These are phyloP conservation scores for Bilobella aurantiaca DNA, from an alignment of 1,140 invertebrate genomes.

Conservation along the genomic window DNA sequence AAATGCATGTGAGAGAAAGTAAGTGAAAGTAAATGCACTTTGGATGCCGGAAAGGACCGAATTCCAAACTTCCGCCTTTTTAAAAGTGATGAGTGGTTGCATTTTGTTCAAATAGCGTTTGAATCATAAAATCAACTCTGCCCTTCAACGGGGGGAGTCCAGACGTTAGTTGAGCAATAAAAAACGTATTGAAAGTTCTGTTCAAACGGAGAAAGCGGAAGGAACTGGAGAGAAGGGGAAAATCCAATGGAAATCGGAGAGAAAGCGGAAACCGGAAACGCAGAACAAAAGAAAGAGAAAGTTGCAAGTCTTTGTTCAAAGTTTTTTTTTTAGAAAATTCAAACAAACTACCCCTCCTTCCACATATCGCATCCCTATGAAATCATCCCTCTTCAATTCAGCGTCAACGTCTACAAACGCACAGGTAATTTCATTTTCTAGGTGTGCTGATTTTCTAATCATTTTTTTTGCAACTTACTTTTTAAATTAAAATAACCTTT, in stretches of 20 bases:
- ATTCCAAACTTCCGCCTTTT: background rate
- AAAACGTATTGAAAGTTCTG: too few relatives aligned
- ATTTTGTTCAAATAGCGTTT: too few relatives aligned
- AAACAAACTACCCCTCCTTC: too few relatives aligned
- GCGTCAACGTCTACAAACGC: too few relatives aligned
- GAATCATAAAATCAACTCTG: background rate
- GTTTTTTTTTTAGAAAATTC: too few relatives aligned
- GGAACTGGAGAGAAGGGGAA: too few relatives aligned
- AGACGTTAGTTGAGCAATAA: constrained; percentile 2
- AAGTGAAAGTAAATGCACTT: background rate
- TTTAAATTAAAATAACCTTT: too few relatives aligned
- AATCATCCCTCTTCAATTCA: too few relatives aligned
- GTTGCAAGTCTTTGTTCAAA: background rate
- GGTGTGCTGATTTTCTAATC: too few relatives aligned
- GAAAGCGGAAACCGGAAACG: background rate
- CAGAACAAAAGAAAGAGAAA: background rate
- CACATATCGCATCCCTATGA: too few relatives aligned
- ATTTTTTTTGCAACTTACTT: too few relatives aligned
- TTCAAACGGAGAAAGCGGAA: background rate
- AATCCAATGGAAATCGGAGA: background rate
- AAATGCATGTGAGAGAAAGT: background rate
- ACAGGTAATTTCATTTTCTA: too few relatives aligned
- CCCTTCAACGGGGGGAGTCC: background rate
- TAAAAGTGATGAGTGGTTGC: constrained; percentile 9
- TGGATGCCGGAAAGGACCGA: background rate